Evolutionary conservation across 2,113 vertebrate genomes (phyloP).

Genomic region (Pachypanchax playfairii): DNA sequence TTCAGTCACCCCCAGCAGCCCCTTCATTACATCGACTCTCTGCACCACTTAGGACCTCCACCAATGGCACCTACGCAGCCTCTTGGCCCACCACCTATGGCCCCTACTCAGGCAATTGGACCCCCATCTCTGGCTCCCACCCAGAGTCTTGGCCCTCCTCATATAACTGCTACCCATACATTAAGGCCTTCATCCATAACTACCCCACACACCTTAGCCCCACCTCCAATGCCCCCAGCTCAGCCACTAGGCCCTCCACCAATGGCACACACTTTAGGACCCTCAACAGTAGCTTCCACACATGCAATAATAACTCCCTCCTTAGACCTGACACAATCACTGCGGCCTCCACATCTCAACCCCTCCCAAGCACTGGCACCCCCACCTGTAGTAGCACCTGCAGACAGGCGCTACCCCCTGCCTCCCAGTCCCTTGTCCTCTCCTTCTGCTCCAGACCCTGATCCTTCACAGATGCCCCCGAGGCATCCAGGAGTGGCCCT

Average conservation of each 20-base stretch:
- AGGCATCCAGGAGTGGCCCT: slow-evolving; percentile 71
- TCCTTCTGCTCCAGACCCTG: slow-evolving; percentile 51
- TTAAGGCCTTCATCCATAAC: slow-evolving; percentile 63
- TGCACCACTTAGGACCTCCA: slow-evolving; percentile 70
- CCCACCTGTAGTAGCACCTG: slow-evolving; percentile 59
- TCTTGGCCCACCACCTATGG: slow-evolving; percentile 63
- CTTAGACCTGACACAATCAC: slow-evolving; percentile 57
- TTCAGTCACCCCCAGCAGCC: slow-evolving; percentile 81
- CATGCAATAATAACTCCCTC: slow-evolving; percentile 63
- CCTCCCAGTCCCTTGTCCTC: slow-evolving; percentile 68
- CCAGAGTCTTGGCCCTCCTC: slow-evolving; percentile 56
- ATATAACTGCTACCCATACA: slow-evolving; percentile 53
- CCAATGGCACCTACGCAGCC: slow-evolving; percentile 64
- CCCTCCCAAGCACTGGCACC: slow-evolving; percentile 70
- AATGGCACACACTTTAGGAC: slow-evolving; percentile 58
- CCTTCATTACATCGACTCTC: slow-evolving; percentile 85
- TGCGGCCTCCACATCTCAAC: slow-evolving; percentile 58
- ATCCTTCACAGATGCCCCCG: slow-evolving; percentile 80
- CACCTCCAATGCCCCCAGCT: slow-evolving; percentile 54
- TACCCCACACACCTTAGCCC: slow-evolving; percentile 70
- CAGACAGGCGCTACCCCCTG: slow-evolving; percentile 62
- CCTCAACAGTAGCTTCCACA: slow-evolving; percentile 59
- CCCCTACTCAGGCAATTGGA: slow-evolving; percentile 62
- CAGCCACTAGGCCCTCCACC: slow-evolving; percentile 62
- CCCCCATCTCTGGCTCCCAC: slow-evolving; percentile 55